A percentile compares a stretch with the other conserved stretches of the same genome.
Conservation (phyloP, 2,888 invertebrate genomes). For the Torymus aiolomorphi region DNA sequence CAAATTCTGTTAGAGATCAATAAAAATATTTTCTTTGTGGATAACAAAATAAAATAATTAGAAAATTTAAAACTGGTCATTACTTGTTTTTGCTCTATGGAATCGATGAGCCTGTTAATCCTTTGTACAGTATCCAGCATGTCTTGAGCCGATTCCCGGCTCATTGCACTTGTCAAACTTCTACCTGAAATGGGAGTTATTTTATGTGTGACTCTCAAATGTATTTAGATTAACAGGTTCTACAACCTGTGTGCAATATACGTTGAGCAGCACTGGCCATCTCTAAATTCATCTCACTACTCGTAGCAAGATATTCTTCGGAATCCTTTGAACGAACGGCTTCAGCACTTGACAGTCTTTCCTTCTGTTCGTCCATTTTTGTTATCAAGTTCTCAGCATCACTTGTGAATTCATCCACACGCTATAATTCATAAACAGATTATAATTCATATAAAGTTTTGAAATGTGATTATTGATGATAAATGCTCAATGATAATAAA, state of each 20-base stretch:
- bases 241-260: slow-evolving; percentile 68
- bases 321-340: slow-evolving; percentile 78
- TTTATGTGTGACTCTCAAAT: neutral
- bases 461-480: no score
- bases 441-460: neutral
- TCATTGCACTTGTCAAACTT: slow-evolving; percentile 67
- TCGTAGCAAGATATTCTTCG: slow-evolving; percentile 77
- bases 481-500: no score
- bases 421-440: slow-evolving; percentile 39
- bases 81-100: slow-evolving; percentile 79
- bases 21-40: neutral
- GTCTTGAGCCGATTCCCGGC: slow-evolving; percentile 79
- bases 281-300: slow-evolving; percentile 77
- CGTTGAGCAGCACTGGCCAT: slow-evolving; percentile 65
- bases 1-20: neutral
- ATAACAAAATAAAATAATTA: neutral
- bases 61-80: neutral
- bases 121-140: slow-evolving; percentile 79
- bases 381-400: slow-evolving; percentile 79
- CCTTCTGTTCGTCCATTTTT: slow-evolving; percentile 81
- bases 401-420: slow-evolving; percentile 82
- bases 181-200: slow-evolving; percentile 63
- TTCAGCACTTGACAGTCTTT: slow-evolving; percentile 78
- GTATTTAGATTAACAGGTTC: neutral
- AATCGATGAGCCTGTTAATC: slow-evolving; percentile 78